A percentile compares a stretch with the other conserved stretches of the same genome.
Conservation (phyloP, 2,888 invertebrate genomes). For the Leucania comma region DNA sequence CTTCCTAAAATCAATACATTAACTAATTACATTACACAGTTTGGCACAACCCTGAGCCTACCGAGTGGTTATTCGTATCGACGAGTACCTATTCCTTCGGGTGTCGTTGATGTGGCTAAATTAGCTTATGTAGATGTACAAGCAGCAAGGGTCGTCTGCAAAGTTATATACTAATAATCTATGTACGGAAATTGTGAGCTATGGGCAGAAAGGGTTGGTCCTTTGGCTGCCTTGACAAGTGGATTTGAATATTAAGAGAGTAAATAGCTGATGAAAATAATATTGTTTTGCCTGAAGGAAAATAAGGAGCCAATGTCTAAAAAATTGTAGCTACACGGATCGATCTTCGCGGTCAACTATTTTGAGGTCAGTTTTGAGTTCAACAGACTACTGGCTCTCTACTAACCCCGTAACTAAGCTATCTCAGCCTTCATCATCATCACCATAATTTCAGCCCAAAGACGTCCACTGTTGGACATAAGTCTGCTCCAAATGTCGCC, state of each 20-base stretch:
- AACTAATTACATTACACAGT: neutral
- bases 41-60: slow-evolving; percentile 25
- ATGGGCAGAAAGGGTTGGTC: slow-evolving; percentile 32
- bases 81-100: slow-evolving; percentile 56
- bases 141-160: slow-evolving; percentile 45
- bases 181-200: slow-evolving; percentile 54
- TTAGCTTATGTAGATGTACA: slow-evolving; percentile 51
- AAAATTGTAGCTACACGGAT: neutral
- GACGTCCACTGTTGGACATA: too few relatives aligned
- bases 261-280: neutral
- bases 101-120: slow-evolving; percentile 58
- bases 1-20: neutral
- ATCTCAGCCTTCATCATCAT: too few relatives aligned
- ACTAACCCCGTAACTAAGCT: neutral
- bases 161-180: slow-evolving; percentile 55
- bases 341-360: neutral
- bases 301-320: neutral
- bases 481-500: too few relatives aligned
- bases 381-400: too few relatives aligned
- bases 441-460: too few relatives aligned
- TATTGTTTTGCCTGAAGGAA: neutral
- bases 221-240: neutral
- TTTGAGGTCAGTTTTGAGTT: neutral
- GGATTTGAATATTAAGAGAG: neutral
- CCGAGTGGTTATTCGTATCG: slow-evolving; percentile 41